Evolutionary conservation across 1,140 invertebrate genomes (phyloP), one percentile per base, ranked within the genome.

Genomic region (Lepidurus arcticus): DNA sequence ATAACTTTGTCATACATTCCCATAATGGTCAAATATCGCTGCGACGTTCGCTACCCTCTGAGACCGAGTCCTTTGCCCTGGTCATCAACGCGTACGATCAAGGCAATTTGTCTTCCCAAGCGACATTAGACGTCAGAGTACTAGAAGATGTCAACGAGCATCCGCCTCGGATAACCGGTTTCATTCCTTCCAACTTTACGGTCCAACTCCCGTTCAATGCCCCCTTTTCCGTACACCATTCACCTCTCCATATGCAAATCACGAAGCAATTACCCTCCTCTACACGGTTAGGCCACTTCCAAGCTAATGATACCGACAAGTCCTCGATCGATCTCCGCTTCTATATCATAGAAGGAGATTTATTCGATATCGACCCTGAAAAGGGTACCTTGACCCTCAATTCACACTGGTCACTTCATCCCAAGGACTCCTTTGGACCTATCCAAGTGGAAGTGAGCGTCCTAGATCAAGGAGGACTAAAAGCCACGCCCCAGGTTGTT

Each of bases 81-180:
- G 88, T 96, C 2, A 86, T 98, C 0, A 89, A 90, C 82, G 96
- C 95, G 0, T 89, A 90, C 0, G 96, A 98, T 86, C 89, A 73
- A 26, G 80, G 79, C 42, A 81, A 80, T 53, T 44, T 82, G 21
- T 81, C 77, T 76, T 80, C 81, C n/a, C 73, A 78, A 10, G 79
- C 80, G 8, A 43, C 75, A 21, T 53, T 82, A 11, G 77, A 74
- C 16, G 79, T 82, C 53, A 42, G 53, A 9, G 47, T 82, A 34
- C 86, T 94, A 1, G 87, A 90, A 82, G 91, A 92, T 77, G 90
- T 91, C 1, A 90, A 89, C 24, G 93, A 92, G 80, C 90, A 91
- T 83, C 90, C 92, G 6, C 96, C 96, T 0, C 88, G 90, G 81
- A 96, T 99, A 83, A 84, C 90, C 6, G 65, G 73, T 1, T 78